Conservation (phyloP, 2,113 vertebrate species). For the Pyrgilauda ruficollis region DNA sequence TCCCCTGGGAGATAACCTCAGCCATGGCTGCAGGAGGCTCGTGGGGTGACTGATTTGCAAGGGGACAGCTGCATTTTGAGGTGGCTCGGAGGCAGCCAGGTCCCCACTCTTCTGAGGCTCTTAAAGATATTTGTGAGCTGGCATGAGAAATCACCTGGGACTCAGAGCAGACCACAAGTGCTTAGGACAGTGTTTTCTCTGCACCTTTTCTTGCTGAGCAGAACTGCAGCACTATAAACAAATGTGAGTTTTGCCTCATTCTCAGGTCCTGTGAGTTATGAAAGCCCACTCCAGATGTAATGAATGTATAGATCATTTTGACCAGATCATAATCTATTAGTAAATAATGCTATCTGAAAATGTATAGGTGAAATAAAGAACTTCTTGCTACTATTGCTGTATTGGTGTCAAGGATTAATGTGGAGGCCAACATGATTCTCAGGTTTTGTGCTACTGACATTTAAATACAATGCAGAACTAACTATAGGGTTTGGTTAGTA, state of each 20-base stretch:
- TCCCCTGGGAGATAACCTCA: neutral
- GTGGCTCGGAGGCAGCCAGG: neutral
- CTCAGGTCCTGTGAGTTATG: conserved; percentile 29
- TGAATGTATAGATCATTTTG: conserved; percentile 62
- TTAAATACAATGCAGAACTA: neutral
- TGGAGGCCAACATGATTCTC: neutral
- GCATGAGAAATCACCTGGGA: conserved; percentile 19
- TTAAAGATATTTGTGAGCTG: neutral
- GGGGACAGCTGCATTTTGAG: neutral
- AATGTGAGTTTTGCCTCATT: conserved; percentile 42
- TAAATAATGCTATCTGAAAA: conserved; percentile 26
- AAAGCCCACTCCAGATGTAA: conserved; percentile 23
- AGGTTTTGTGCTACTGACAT: neutral
- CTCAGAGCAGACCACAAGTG: neutral
- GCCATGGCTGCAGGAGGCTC: neutral
- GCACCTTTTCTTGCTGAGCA: neutral
- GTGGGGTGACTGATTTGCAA: neutral
- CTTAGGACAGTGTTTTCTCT: conserved; percentile 45
- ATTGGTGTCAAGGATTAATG: neutral
- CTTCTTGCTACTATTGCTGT: neutral
- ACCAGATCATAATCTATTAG: conserved; percentile 49
- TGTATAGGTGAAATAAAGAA: conserved; percentile 34
- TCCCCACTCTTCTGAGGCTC: neutral
- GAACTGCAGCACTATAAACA: conserved; percentile 37
- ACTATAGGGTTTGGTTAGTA: neutral